phyloP scores from a whole-genome alignment of 2,113 vertebrate genomes.

The Solenodon paradoxus region DNA sequence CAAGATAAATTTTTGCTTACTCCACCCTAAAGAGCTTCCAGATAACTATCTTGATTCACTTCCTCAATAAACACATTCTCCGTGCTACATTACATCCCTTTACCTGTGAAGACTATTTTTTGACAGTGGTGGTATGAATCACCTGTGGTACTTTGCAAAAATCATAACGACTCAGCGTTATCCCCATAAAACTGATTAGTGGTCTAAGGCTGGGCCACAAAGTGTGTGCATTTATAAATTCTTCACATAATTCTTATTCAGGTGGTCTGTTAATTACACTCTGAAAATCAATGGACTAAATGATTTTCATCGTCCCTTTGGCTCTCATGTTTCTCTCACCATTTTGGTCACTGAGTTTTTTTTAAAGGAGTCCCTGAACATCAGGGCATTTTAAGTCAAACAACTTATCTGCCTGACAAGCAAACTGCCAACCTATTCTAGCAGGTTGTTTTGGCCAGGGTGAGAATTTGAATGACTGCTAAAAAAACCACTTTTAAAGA shows the following conservation, averaged over 20 bases:
- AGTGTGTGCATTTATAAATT: background rate
- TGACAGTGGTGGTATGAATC: background rate
- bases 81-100: background rate
- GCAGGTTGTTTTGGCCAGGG: background rate
- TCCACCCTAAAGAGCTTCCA: background rate
- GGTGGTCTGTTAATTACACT: background rate
- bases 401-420: background rate
- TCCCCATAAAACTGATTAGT: background rate
- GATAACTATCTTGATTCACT: background rate
- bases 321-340: background rate
- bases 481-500: background rate
- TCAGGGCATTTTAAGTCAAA: background rate
- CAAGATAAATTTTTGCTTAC: background rate
- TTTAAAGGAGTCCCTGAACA: background rate
- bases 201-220: background rate
- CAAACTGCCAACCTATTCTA: background rate
- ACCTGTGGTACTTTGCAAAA: background rate
- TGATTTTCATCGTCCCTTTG: background rate
- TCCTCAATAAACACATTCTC: background rate
- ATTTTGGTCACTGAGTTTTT: background rate
- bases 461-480: background rate
- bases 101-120: background rate
- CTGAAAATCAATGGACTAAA: background rate
- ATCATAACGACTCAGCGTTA: background rate
- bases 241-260: background rate